Base-by-base conservation (phyloP, 1,140 invertebrate species). In the Halesus radiatus region DNA sequence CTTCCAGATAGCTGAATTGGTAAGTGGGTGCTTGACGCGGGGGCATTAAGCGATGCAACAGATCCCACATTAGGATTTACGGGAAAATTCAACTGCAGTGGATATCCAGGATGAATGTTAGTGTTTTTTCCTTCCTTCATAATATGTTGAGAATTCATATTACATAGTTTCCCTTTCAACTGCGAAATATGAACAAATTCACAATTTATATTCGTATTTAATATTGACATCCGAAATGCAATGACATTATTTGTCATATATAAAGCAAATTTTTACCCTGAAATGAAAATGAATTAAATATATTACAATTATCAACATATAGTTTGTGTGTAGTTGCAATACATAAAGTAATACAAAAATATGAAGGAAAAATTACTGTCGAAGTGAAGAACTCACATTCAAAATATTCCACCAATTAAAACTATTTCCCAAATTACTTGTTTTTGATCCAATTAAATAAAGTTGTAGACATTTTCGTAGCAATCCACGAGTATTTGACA, bases 1-100 rank as follows among this genome's bases (percentile, higher is more conserved):
- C 37, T 45, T 45, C 37, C 37, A 1, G 88, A 88, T 10, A 88
- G 86, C 86, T 88, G 88, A 72, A 89, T 54, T 6, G 88, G 88
- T 70, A 89, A 84, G 85, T 85, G 87, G 8, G 86, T 85, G 52
- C 54, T 32, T 45, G 87, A 86, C 16, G 86, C 82, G 0, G 81
- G 66, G 80, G 88, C 87, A 79, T 89, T 88, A 60, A 88, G 76
- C 2, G 88, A 86, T 76, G 80, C 88, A 16, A 85, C 84, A 10
- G 86, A 45, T 45, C 37, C 37, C 37, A 45, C 73, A 73, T 29
- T 64, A 16, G 68, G n/a, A 66, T 70, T 68, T 52, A 72, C 79
- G 13, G 72, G 15, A 29, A 80, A 75, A 66, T 80, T 56, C 20
- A 80, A 62, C 20, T 80, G 79, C 5, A 75, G 53, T 50, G 78